Conservation (phyloP, 2,888 invertebrate genomes). For the Entomobrya multifasciata region DNA sequence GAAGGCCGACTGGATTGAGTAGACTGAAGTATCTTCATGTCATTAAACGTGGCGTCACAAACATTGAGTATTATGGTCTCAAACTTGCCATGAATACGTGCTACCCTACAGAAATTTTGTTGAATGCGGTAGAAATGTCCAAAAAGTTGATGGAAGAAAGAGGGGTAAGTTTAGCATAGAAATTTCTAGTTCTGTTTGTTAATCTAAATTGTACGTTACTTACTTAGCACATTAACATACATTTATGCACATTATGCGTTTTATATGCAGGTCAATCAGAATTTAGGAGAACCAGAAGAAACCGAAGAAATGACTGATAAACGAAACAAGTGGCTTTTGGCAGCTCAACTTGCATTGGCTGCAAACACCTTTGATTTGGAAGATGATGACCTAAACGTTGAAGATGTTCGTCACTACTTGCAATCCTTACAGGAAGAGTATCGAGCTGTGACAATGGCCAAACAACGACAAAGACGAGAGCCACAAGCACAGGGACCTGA, state of each 20-base stretch:
- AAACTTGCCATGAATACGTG: constrained; percentile 85
- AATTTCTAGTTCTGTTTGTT: too few species aligned
- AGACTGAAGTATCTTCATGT: constrained; percentile 85
- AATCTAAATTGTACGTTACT: too few species aligned
- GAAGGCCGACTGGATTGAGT: not conserved
- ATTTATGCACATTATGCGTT: not conserved
- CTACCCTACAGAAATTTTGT: constrained; percentile 82
- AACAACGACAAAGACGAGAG: too few species aligned
- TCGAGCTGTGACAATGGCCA: not conserved
- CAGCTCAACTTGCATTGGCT: constrained; percentile 5
- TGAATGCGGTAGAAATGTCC: constrained; percentile 53
- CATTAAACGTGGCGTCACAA: constrained; percentile 84
- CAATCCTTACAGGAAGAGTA: not conserved
- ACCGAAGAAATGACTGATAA: too few species aligned
- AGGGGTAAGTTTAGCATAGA: constrained; percentile 18
- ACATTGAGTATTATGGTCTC: constrained; percentile 86
- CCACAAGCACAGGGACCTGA: too few species aligned
- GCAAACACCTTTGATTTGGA: not conserved
- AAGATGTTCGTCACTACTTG: not conserved
- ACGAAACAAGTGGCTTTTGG: too few species aligned
- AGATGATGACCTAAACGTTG: not conserved
- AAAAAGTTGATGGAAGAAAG: constrained; percentile 43
- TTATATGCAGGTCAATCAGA: too few species aligned
- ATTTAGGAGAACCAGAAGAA: too few species aligned
- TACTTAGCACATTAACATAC: too few species aligned